A percentile compares a stretch with the other conserved stretches of the same genome.
Evolutionary conservation across 2,888 invertebrate species (phyloP).

Genomic region (Drosophila histrio): DNA sequence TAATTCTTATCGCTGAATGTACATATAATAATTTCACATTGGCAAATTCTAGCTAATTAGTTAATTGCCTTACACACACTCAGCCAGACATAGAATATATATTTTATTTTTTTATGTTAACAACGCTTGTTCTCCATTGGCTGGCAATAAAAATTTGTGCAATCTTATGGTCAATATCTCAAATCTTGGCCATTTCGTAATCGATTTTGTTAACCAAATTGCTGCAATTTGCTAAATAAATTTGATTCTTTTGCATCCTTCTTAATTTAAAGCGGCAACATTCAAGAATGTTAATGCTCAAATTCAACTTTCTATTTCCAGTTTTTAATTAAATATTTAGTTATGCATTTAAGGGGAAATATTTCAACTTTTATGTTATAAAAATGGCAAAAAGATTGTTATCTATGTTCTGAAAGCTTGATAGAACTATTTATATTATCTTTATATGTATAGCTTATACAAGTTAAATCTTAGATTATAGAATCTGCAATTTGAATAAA

Average conservation of each 20-base stretch:
- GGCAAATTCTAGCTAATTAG: slow-evolving; percentile 73
- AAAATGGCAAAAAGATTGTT: no score
- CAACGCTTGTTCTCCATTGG: slow-evolving; percentile 39
- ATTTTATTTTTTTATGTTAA: slow-evolving; percentile 46
- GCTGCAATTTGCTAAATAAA: background rate
- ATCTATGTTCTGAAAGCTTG: no score
- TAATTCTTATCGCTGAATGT: slow-evolving; percentile 61
- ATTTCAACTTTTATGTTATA: no score
- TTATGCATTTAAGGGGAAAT: no score
- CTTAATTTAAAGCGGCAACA: background rate
- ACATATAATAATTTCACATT: slow-evolving; percentile 61
- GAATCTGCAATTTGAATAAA: no score
- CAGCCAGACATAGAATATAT: background rate
- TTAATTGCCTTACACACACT: slow-evolving; percentile 57
- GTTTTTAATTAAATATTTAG: background rate
- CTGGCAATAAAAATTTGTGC: slow-evolving; percentile 39
- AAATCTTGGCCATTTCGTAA: slow-evolving; percentile 24
- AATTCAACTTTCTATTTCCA: slow-evolving; percentile 28
- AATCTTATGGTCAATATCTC: slow-evolving; percentile 46
- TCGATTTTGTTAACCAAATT: slow-evolving; percentile 1
- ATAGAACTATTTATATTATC: no score
- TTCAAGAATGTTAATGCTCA: background rate
- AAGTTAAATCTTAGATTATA: no score
- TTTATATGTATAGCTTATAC: no score
- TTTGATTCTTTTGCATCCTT: background rate